Conservation (phyloP, 2,797 vertebrate genomes). For the Phrynocephalus vlangalii region DNA sequence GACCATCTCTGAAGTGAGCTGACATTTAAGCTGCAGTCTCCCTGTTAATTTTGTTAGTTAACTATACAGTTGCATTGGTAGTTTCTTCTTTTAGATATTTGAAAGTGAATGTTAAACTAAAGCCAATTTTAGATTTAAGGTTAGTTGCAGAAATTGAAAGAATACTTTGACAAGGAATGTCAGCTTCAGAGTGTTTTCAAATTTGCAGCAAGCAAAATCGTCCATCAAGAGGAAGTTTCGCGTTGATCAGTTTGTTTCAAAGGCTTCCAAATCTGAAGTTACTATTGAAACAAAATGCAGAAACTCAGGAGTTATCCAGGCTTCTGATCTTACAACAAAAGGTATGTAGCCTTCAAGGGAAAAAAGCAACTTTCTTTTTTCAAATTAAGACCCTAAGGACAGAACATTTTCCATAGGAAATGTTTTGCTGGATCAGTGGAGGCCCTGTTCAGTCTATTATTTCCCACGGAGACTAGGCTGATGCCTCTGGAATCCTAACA, state of each 20-base stretch:
- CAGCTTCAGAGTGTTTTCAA: background rate
- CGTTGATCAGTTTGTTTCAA: slow-evolving; percentile 80
- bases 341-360: slow-evolving; percentile 72
- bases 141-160: background rate
- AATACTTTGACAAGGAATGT: background rate
- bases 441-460: no score
- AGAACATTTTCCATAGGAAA: background rate
- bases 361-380: background rate
- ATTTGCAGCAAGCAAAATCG: slow-evolving; percentile 64
- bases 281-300: slow-evolving; percentile 77
- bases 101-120: background rate
- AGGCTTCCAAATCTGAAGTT: slow-evolving; percentile 82
- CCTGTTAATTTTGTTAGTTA: background rate
- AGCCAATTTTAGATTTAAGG: background rate
- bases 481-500: background rate
- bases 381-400: background rate
- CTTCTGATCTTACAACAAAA: slow-evolving; percentile 90
- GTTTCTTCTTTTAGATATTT: background rate
- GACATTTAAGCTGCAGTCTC: background rate
- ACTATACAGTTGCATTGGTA: background rate
- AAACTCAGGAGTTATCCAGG: slow-evolving; percentile 71
- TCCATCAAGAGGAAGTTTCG: slow-evolving; percentile 87
- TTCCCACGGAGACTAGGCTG: background rate
- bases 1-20: background rate
- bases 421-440: background rate